Percentiles rank a stretch among this genome's conserved stretches.
Evolutionary conservation across 1,140 invertebrate genomes (phyloP).

Genomic region (Saccostrea cuccullata): DNA sequence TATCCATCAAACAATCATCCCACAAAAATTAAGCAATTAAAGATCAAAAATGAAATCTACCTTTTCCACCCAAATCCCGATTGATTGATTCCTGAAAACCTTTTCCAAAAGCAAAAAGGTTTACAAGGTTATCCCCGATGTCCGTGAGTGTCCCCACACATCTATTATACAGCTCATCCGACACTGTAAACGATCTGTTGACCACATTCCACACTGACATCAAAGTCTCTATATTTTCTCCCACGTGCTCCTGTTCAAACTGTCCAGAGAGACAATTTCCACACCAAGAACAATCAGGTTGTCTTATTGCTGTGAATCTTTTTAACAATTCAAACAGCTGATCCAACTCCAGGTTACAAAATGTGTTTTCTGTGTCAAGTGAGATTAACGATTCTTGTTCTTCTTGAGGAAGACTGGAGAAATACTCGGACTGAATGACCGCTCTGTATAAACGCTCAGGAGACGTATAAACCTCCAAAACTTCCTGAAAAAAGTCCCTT

Average conservation of each 20-base stretch:
- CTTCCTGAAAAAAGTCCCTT: conserved; percentile 1
- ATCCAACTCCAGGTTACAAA: background rate
- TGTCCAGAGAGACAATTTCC: background rate
- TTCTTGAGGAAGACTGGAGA: background rate
- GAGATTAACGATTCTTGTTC: background rate
- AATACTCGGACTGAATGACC: background rate
- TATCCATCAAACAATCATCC: too few species aligned
- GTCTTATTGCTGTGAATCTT: background rate
- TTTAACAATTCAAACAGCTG: background rate
- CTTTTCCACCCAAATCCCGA: background rate
- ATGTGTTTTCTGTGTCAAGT: background rate
- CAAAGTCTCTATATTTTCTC: background rate
- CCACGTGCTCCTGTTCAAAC: background rate
- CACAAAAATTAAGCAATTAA: background rate
- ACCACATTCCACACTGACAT: conserved; percentile 5
- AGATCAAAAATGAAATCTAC: background rate
- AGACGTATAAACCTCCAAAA: background rate
- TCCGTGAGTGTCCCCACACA: background rate
- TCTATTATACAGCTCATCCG: background rate
- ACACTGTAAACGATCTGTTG: background rate
- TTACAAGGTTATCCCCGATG: background rate
- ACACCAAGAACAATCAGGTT: background rate
- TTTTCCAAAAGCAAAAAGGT: background rate
- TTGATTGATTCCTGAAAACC: background rate
- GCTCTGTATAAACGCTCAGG: background rate